Evolutionary conservation across 2,797 vertebrate species (phyloP).

Genomic region (Tamandua tetradactyla): DNA sequence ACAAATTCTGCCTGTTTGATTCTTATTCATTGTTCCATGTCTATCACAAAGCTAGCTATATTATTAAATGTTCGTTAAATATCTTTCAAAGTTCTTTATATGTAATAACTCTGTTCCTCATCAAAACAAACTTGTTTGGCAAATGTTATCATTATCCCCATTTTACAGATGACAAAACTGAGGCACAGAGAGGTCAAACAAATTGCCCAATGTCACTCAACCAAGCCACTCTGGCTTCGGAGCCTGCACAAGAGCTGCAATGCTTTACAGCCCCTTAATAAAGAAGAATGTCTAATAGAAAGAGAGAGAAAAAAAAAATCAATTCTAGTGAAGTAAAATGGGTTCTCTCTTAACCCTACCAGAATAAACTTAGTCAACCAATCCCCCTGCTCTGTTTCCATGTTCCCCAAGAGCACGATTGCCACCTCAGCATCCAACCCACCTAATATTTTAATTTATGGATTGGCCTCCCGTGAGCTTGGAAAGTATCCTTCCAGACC

Average conservation of each 20-base stretch:
- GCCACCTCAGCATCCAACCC: too few species aligned
- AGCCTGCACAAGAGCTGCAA: not conserved
- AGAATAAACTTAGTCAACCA: not conserved
- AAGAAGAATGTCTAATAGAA: not conserved
- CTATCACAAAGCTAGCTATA: not conserved
- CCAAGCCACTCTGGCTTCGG: not conserved
- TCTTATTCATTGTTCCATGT: not conserved
- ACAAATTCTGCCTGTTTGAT: not conserved
- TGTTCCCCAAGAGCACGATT: too few species aligned
- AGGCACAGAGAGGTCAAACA: not conserved
- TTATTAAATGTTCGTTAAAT: not conserved
- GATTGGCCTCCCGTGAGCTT: not conserved
- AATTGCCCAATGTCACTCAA: not conserved
- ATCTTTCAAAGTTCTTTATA: not conserved
- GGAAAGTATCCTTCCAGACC: not conserved
- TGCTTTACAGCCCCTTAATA: not conserved
- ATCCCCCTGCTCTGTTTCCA: not conserved
- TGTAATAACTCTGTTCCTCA: not conserved
- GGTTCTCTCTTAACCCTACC: not conserved
- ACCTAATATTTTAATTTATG: not conserved
- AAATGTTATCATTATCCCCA: not conserved
- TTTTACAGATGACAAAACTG: not conserved
- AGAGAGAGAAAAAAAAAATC: not conserved
- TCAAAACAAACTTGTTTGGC: not conserved
- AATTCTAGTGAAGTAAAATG: not conserved